A percentile compares a stretch with the other conserved stretches of the same genome.
Evolutionary conservation across 1,140 invertebrate species (phyloP).

Genomic region (Ceratitis capitata): DNA sequence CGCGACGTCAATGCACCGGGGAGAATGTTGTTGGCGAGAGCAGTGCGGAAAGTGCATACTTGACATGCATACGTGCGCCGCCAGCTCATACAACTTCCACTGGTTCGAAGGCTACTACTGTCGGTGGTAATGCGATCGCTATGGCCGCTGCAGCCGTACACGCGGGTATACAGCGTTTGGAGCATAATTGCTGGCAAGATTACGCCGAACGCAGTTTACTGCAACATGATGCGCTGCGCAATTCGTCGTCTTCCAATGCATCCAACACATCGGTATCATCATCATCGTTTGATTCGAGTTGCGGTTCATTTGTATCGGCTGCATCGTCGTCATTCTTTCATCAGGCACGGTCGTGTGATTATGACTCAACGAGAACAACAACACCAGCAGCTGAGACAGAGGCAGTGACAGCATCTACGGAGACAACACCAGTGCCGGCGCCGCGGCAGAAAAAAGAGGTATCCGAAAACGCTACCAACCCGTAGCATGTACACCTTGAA

Average conservation of each 20-base stretch:
- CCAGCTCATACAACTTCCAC: neutral
- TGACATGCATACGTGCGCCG: neutral
- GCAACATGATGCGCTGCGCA: constrained; percentile 49
- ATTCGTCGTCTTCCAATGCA: constrained; percentile 50
- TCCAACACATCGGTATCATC: constrained; percentile 46
- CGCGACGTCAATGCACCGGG: constrained; percentile 51
- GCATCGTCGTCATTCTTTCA: constrained; percentile 60
- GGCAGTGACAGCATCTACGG: neutral
- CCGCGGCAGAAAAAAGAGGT: constrained; percentile 63
- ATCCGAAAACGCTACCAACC: constrained; percentile 34
- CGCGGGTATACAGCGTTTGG: constrained; percentile 57
- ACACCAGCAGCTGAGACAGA: neutral
- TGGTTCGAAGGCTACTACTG: neutral
- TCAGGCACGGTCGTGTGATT: constrained; percentile 41
- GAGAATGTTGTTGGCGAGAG: neutral
- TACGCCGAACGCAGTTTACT: constrained; percentile 29
- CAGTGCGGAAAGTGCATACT: neutral
- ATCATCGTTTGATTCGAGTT: constrained; percentile 52
- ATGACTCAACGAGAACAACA: neutral
- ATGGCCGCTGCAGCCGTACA: constrained; percentile 57
- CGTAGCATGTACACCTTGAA: neutral
- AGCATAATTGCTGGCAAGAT: constrained; percentile 60
- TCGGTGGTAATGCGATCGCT: constrained; percentile 50
- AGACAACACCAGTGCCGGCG: constrained; percentile 53
- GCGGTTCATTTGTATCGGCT: constrained; percentile 57